Percentiles rank a stretch among this genome's conserved stretches.
Conservation (phyloP, 2,797 vertebrate genomes). For the Clarias pachynema region DNA sequence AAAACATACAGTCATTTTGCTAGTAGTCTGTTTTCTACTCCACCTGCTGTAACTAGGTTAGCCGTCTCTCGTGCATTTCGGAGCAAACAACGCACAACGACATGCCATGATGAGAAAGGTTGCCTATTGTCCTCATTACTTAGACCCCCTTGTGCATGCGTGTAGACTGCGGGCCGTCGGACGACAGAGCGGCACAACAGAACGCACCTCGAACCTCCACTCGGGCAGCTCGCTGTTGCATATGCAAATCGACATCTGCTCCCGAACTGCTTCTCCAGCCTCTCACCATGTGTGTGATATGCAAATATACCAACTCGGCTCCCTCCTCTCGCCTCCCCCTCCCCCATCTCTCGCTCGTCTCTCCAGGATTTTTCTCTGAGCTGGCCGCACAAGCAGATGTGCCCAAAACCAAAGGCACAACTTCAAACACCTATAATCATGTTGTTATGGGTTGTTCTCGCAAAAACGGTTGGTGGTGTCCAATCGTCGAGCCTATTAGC, state of each 20-base stretch:
- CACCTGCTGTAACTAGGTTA: conserved; percentile 56
- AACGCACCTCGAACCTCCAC: conserved; percentile 48
- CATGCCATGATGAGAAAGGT: conserved; percentile 36
- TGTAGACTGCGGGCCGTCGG: conserved; percentile 32
- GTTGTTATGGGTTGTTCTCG: conserved; percentile 73
- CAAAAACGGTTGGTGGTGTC: conserved; percentile 68
- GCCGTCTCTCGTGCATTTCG: conserved; percentile 30
- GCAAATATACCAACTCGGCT: conserved; percentile 72
- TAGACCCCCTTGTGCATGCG: conserved; percentile 31
- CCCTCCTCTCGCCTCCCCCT: conserved; percentile 54
- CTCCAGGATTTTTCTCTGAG: conserved; percentile 49
- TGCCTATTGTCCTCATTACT: conserved; percentile 53
- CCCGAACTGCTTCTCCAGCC: conserved; percentile 72
- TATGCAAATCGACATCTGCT: conserved; percentile 85
- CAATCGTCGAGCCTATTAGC: conserved; percentile 69
- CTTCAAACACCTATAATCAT: conserved; percentile 77
- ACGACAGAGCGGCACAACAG: conserved; percentile 34
- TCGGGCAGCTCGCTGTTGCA: conserved; percentile 69
- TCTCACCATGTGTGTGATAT: conserved; percentile 79
- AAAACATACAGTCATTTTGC: conserved; percentile 43
- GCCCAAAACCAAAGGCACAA: conserved; percentile 54
- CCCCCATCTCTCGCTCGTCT: conserved; percentile 14
- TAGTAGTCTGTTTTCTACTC: conserved; percentile 33
- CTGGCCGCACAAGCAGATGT: conserved; percentile 71
- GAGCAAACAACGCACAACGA: conserved; percentile 29